Evolutionary conservation across 2,113 vertebrate species (phyloP).

Genomic region (Megaceryle torquata): DNA sequence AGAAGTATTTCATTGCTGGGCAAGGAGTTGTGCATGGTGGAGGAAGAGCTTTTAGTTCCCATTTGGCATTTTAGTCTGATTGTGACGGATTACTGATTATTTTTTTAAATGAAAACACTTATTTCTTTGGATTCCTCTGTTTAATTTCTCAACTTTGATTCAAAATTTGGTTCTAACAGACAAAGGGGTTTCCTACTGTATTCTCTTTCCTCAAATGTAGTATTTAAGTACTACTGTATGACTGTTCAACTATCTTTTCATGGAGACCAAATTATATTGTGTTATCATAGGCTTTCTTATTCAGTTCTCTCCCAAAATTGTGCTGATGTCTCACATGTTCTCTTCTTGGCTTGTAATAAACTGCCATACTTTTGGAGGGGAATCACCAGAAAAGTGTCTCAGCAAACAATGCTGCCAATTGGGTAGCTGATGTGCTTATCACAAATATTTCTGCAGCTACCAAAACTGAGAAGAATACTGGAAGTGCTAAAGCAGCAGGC

Average conservation of each 20-base stretch:
- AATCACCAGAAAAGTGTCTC: not conserved
- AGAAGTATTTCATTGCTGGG: not conserved
- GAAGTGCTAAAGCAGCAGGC: not conserved
- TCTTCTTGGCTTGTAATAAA: not conserved
- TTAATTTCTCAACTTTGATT: not conserved
- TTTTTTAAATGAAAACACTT: not conserved
- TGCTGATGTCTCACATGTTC: not conserved
- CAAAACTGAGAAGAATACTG: not conserved
- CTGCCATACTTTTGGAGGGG: not conserved
- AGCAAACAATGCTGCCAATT: not conserved
- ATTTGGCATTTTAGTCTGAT: not conserved
- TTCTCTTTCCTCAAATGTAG: not conserved
- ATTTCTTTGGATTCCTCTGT: not conserved
- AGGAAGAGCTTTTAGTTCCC: not conserved
- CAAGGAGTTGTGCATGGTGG: not conserved
- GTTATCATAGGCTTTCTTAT: not conserved
- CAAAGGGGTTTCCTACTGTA: not conserved
- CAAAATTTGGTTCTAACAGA: not conserved
- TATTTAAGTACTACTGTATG: not conserved
- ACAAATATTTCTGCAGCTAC: not conserved
- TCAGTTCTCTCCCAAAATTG: not conserved
- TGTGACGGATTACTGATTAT: not conserved
- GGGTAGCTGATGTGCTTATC: not conserved
- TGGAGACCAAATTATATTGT: not conserved
- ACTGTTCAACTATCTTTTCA: not conserved